A percentile compares a stretch with the other conserved stretches of the same genome.
Evolutionary conservation across 2,888 invertebrate genomes (phyloP).

Genomic region (Hydrotaea diabolus): DNA sequence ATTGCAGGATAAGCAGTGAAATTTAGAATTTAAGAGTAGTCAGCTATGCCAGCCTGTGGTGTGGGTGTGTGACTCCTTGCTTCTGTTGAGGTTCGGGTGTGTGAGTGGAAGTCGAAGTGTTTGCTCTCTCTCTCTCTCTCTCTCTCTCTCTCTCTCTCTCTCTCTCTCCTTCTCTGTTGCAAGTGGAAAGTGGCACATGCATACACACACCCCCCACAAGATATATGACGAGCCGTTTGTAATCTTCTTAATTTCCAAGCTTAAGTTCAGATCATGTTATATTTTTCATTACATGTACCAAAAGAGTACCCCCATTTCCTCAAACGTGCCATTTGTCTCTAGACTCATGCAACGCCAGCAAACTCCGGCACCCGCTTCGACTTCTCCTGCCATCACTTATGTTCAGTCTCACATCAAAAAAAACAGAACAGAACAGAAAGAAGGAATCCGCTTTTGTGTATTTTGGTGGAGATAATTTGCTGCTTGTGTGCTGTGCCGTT

Average conservation of each 20-base stretch:
- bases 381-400: background rate
- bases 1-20: conserved; percentile 37
- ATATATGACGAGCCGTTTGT: conserved; percentile 58
- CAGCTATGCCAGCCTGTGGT: conserved; percentile 2
- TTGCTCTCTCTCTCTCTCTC: too few species aligned
- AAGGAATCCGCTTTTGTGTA: conserved; percentile 26
- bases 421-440: background rate
- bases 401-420: background rate
- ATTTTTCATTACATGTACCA: conserved; percentile 45
- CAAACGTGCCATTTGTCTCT: conserved; percentile 13
- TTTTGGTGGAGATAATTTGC: conserved; percentile 41
- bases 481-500: conserved; percentile 20
- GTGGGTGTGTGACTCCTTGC: background rate
- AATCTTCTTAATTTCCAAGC: conserved; percentile 63
- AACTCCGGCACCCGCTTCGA: background rate
- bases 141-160: too few species aligned
- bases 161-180: too few species aligned
- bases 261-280: conserved; percentile 48
- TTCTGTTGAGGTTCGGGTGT: background rate
- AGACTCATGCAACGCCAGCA: background rate
- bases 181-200: conserved; percentile 15
- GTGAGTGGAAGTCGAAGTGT: too few species aligned
- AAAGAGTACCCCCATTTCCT: conserved; percentile 17
- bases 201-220: conserved; percentile 25
- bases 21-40: conserved; percentile 17